Conservation (phyloP, 1,140 invertebrate species). For the Delia radicum region DNA sequence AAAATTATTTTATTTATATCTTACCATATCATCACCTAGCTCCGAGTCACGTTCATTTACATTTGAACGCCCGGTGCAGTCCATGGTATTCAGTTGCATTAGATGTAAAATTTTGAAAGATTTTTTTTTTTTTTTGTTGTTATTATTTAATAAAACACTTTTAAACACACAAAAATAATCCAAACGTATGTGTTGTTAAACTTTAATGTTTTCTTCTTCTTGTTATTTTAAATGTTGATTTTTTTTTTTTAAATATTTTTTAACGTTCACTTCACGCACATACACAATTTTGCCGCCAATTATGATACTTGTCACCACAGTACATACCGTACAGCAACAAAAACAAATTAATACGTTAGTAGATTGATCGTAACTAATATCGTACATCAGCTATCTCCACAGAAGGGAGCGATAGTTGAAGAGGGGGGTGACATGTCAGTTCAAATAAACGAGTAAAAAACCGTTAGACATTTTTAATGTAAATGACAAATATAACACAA, state of each 20-base stretch:
- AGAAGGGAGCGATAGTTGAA: not conserved
- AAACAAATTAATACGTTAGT: not conserved
- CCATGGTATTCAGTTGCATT: conserved; percentile 54
- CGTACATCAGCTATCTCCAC: not conserved
- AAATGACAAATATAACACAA: not conserved
- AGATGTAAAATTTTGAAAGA: conserved; percentile 27
- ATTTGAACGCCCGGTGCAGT: conserved; percentile 51
- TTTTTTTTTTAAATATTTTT: too few relatives aligned
- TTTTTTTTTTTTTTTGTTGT: not conserved
- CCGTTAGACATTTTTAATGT: not conserved
- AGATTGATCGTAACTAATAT: not conserved
- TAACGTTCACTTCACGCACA: not conserved
- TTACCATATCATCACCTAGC: conserved; percentile 53
- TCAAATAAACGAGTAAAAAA: not conserved
- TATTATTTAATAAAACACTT: not conserved
- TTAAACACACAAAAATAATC: not conserved
- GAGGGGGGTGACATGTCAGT: not conserved
- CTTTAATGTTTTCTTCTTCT: not conserved
- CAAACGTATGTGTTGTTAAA: not conserved
- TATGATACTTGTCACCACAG: not conserved
- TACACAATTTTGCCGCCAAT: not conserved
- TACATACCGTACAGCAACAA: not conserved
- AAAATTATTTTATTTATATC: too few relatives aligned
- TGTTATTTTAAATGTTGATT: not conserved
- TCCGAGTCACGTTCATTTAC: conserved; percentile 52